Evolutionary conservation across 23 tunicate genomes (phyloP).

Genomic region (Ciona savignyi): DNA sequence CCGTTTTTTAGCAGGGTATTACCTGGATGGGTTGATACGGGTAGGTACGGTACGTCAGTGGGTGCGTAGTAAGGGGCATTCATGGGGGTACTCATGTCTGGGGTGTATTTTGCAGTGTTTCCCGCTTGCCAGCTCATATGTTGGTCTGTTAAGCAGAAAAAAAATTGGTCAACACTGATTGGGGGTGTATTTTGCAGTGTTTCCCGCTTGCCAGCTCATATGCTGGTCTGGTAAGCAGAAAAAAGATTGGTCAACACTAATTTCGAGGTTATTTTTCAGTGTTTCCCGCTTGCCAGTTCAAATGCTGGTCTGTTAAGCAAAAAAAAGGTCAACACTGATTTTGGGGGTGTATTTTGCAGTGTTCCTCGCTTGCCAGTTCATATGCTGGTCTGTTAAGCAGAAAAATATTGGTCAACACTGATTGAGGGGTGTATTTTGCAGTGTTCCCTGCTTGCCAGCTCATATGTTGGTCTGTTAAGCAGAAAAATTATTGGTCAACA

Average conservation of each 20-base stretch:
- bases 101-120: slow-evolving; percentile 85
- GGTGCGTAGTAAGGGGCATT: slow-evolving; percentile 51
- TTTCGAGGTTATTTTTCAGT: no score
- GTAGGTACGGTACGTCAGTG: slow-evolving; percentile 47
- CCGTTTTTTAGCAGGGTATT: background rate
- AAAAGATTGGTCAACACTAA: background rate
- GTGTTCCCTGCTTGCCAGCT: slow-evolving; percentile 69
- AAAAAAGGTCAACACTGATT: no score
- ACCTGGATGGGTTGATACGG: slow-evolving; percentile 88
- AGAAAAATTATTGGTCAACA: no score
- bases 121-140: slow-evolving; percentile 64
- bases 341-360: slow-evolving; percentile 88
- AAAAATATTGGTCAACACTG: no score
- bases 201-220: slow-evolving; percentile 57
- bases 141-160: slow-evolving; percentile 4
- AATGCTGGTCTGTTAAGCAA: no score
- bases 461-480: no score
- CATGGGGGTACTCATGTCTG: slow-evolving; percentile 58
- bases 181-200: no score
- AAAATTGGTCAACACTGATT: no score
- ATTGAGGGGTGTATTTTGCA: no score
- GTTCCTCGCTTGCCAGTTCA: slow-evolving; percentile 59
- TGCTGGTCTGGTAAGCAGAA: no score
- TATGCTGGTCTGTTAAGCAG: no score
- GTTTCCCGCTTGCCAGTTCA: no score